phyloP scores from a whole-genome alignment of 2,113 vertebrate genomes.

The Aphyosemion australe region DNA sequence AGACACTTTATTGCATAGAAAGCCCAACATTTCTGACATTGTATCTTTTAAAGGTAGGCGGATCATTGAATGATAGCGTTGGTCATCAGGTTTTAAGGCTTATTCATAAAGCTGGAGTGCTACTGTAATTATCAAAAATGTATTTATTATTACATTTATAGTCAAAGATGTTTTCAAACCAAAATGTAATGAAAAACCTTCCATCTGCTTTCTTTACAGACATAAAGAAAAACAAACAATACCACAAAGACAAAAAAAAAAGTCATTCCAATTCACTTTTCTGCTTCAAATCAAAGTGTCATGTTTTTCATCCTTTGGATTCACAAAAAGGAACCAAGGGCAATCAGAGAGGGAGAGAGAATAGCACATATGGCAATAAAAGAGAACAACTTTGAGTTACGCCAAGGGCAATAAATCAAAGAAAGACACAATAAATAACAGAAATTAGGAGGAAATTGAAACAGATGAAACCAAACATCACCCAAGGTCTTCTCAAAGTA shows the following conservation, averaged over 20 bases:
- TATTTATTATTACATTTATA: too few relatives aligned
- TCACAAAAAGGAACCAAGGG: constrained; percentile 7
- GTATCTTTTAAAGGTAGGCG: too few relatives aligned
- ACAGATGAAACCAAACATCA: constrained; percentile 27
- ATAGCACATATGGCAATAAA: constrained; percentile 36
- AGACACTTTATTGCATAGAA: too few relatives aligned
- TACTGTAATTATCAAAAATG: too few relatives aligned
- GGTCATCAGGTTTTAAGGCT: too few relatives aligned
- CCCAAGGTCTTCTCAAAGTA: constrained; percentile 46
- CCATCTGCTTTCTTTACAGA: background rate
- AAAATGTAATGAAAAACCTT: background rate
- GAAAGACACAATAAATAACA: constrained; percentile 16
- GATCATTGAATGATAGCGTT: too few relatives aligned
- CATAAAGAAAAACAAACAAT: background rate
- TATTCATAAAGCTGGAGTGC: too few relatives aligned
- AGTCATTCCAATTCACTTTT: background rate
- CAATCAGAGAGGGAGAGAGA: constrained; percentile 14
- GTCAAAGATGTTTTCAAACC: background rate
- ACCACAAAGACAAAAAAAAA: background rate
- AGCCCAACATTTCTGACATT: too few relatives aligned
- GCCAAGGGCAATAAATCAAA: constrained; percentile 43
- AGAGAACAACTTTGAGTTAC: background rate
- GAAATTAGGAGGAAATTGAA: constrained; percentile 16
- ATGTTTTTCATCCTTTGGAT: background rate
- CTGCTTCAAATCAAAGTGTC: background rate